A percentile compares a stretch with the other conserved stretches of the same genome.
These are phyloP conservation scores for Ptilorrhoa leucosticta DNA, from an alignment of 2,113 vertebrate genomes.

Conservation along the genomic window DNA sequence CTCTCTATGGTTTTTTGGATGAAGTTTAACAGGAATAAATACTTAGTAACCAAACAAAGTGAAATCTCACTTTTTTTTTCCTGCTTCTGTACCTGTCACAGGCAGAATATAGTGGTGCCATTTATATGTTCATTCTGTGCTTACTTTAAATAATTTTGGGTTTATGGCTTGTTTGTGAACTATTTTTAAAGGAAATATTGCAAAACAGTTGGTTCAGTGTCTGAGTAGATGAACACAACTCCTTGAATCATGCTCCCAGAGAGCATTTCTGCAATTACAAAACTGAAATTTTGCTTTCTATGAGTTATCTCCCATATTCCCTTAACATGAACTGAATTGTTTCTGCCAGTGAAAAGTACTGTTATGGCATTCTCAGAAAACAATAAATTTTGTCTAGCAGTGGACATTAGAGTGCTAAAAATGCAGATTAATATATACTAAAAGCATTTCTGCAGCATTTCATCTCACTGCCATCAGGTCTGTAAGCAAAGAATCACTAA, in stretches of 20 bases:
- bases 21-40: background rate
- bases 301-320: background rate
- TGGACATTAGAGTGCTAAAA: background rate
- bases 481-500: background rate
- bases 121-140: background rate
- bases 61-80: background rate
- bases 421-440: background rate
- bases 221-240: background rate
- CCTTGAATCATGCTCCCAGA: background rate
- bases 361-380: constrained; percentile 14
- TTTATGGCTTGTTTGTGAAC: background rate
- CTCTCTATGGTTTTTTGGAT: background rate
- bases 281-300: background rate
- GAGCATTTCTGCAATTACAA: background rate
- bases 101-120: background rate
- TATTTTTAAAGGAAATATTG: background rate
- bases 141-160: background rate
- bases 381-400: background rate
- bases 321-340: background rate
- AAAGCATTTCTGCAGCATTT: constrained; percentile 2
- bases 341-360: background rate
- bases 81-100: background rate
- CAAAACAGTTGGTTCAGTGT: background rate
- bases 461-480: background rate
- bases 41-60: background rate